Conservation (phyloP, 1,140 invertebrate genomes). For the Atta texana region DNA sequence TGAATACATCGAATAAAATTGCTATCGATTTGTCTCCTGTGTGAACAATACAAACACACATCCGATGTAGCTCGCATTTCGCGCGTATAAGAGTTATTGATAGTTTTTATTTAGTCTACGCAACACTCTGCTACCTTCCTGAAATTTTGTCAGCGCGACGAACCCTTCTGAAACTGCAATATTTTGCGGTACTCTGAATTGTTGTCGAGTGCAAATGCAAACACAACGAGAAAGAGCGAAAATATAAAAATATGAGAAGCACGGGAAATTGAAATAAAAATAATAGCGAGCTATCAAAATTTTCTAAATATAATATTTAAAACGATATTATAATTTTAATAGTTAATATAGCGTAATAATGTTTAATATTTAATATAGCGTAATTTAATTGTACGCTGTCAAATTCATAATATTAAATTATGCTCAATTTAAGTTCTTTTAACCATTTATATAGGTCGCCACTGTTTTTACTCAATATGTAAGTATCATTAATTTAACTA, state of each 20-base stretch:
- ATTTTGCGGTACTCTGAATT: conserved; percentile 37
- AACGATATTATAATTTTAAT: neutral
- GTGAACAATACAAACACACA: neutral
- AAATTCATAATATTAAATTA: too few species aligned
- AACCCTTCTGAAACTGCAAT: conserved; percentile 26
- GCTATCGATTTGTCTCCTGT: conserved; percentile 45
- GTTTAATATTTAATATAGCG: neutral
- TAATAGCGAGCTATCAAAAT: neutral
- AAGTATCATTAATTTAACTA: too few species aligned
- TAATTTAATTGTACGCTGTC: too few species aligned
- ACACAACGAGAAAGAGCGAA: conserved; percentile 11
- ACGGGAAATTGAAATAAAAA: conserved; percentile 44
- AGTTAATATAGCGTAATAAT: too few species aligned
- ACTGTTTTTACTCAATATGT: too few species aligned
- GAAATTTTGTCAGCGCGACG: conserved; percentile 21
- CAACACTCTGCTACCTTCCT: neutral
- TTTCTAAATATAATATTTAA: conserved; percentile 19
- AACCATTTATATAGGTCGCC: too few species aligned
- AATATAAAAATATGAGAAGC: conserved; percentile 16
- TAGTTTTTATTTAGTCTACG: conserved; percentile 49
- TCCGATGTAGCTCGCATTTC: neutral
- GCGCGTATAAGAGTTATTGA: conserved; percentile 38
- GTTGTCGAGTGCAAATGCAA: conserved; percentile 23
- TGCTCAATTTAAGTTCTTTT: too few species aligned
- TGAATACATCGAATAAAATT: conserved; percentile 27